Base-by-base conservation (phyloP, 2,888 invertebrate species). In the Eulithis prunata region DNA sequence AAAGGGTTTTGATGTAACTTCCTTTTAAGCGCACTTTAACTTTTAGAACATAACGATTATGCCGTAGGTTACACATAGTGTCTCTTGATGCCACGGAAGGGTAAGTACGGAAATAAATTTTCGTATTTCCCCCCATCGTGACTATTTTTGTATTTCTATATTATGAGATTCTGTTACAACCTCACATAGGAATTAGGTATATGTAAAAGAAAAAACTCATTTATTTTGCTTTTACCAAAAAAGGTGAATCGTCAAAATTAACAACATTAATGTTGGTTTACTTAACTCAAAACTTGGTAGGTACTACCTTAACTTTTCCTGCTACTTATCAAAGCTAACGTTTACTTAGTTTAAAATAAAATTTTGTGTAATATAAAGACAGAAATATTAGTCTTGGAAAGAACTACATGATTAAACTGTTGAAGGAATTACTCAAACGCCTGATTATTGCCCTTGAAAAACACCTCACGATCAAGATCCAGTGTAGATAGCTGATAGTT, bases 1-100 rank as follows among this genome's bases (percentile, higher is more conserved):
- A 89, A 98, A 98, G 89, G 97, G 98, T 77, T 96, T 96, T 83
- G 95, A 96, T 80, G 95, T 97, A 66, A 87, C 83, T 69, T 74
- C 84, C 56, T 89, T 82, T 74, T 90, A 88, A 85, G 71, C 69
- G 52, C 71, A 64, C 71, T 49, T 11, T 57, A 74, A 75, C 65
- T 74, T 70, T 54, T 66, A 68, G 56, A 43, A 62, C 70, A 7
- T 49, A 49, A 49, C 10, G 21, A 49, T 21, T 36, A 59, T 68
- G 60, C 47, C 10, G 45, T 69, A 68, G 46, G 43, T 49, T 67
- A 65, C 21, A 67, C 46, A 65, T 71, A 66, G 64, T 71, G 63
- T 71, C 68, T 71, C 72, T 71, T 62, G 62, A 69, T 71, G 69
- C 66, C 69, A 71, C 36, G 68, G 55, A 69, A 67, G 55, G 68